phyloP scores from a whole-genome alignment of 2,888 invertebrate genomes.

The Drosophila buzzatii region DNA sequence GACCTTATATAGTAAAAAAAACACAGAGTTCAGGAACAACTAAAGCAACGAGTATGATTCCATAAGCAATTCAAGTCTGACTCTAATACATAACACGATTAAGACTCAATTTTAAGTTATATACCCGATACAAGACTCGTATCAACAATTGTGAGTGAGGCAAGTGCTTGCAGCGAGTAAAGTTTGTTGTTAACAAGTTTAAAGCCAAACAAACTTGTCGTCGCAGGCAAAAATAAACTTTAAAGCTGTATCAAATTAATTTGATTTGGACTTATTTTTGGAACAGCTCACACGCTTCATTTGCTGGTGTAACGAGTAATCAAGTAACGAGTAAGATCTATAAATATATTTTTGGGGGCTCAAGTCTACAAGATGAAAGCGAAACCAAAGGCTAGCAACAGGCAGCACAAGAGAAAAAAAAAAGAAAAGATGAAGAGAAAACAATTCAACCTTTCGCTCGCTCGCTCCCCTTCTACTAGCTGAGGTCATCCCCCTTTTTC shows the following conservation, averaged over 20 bases:
- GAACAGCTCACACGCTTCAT: conserved; percentile 22
- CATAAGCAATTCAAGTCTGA: too few relatives aligned
- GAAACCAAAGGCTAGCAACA: conserved; percentile 48
- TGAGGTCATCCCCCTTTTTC: conserved; percentile 11
- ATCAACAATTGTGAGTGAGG: background rate
- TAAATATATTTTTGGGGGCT: conserved; percentile 27
- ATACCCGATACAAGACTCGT: background rate
- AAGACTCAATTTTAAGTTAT: background rate
- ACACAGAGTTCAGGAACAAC: too few relatives aligned
- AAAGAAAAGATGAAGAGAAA: conserved; percentile 18
- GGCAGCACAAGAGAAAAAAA: conserved; percentile 22
- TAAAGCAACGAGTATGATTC: too few relatives aligned
- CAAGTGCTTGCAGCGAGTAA: background rate
- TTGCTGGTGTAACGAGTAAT: conserved; percentile 22
- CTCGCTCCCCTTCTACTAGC: conserved; percentile 17
- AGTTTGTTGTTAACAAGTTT: conserved; percentile 3
- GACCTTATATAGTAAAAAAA: too few relatives aligned
- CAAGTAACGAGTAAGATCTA: conserved; percentile 32
- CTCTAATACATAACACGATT: background rate
- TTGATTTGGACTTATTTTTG: background rate
- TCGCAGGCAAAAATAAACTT: background rate
- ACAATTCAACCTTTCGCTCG: conserved; percentile 34
- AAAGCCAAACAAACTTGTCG: background rate
- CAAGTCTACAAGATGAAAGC: conserved; percentile 52
- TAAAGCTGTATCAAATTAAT: conserved; percentile 6